Conservation (phyloP, 2,113 vertebrate genomes). For the Anser brachyrhynchus region DNA sequence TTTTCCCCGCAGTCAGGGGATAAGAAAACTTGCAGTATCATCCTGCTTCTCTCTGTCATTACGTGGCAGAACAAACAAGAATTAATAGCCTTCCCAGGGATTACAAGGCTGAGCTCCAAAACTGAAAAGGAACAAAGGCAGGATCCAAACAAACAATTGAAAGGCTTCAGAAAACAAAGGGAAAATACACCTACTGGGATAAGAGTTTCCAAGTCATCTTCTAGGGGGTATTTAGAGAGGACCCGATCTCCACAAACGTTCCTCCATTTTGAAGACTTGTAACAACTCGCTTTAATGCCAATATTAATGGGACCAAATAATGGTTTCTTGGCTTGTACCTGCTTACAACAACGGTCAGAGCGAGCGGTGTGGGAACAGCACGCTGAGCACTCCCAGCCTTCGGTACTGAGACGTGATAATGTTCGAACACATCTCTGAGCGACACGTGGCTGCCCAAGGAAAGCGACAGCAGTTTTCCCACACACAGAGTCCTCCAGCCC, state of each 20-base stretch:
- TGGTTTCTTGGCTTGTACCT: not conserved
- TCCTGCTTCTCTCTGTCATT: slow-evolving; percentile 15
- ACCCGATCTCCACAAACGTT: not conserved
- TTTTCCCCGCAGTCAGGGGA: not conserved
- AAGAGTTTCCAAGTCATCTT: not conserved
- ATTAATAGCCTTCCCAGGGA: not conserved
- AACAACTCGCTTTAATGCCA: not conserved
- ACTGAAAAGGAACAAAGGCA: not conserved
- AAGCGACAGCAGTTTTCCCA: not conserved
- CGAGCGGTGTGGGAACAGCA: no score
- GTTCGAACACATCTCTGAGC: not conserved
- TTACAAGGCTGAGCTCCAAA: not conserved
- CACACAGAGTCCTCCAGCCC: not conserved
- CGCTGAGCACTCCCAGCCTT: not conserved
- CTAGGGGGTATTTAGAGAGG: not conserved
- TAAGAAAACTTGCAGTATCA: slow-evolving; percentile 11
- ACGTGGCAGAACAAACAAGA: not conserved
- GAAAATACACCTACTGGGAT: not conserved
- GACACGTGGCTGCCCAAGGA: not conserved
- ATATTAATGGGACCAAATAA: not conserved
- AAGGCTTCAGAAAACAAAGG: not conserved
- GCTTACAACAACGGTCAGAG: not conserved
- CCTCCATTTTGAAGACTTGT: not conserved
- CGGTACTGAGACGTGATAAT: not conserved
- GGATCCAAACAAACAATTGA: not conserved